Evolutionary conservation across 1,140 invertebrate species (phyloP).

Genomic region (Zaprionus capensis): DNA sequence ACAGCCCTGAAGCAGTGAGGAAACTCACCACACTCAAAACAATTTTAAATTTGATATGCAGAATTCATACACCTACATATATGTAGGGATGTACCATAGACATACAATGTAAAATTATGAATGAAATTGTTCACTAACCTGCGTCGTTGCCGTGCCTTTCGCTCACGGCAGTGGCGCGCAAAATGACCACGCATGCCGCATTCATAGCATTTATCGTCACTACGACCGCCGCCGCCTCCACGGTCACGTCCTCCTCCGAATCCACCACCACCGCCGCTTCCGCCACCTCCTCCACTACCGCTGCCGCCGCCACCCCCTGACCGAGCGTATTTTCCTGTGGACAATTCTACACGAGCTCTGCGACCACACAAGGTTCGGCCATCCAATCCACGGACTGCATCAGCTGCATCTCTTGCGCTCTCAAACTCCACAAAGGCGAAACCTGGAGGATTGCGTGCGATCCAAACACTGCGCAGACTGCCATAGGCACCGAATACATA

Average conservation of each 20-base stretch:
- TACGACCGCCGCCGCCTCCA: constrained; percentile 85
- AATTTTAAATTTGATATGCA: constrained; percentile 60
- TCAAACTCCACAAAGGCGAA: constrained; percentile 99
- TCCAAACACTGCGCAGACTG: constrained; percentile 96
- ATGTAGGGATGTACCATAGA: constrained; percentile 36
- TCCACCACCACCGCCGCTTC: constrained; percentile 86
- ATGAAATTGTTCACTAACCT: constrained; percentile 72
- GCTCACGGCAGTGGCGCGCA: constrained; percentile 91
- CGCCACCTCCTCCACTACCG: constrained; percentile 78
- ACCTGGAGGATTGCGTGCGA: constrained; percentile 95
- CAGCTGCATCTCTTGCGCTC: constrained; percentile 94
- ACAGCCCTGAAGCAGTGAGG: constrained; percentile 28
- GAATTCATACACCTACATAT: constrained; percentile 36
- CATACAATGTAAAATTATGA: constrained; percentile 52
- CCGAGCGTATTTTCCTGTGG: constrained; percentile 92
- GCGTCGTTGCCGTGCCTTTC: constrained; percentile 71
- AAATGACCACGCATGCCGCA: constrained; percentile 96
- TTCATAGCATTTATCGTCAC: constrained; percentile 93
- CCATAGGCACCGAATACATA: constrained; percentile 98
- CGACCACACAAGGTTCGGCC: constrained; percentile 94
- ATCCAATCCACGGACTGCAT: constrained; percentile 91
- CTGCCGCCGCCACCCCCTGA: constrained; percentile 85
- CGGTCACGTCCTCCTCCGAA: constrained; percentile 93
- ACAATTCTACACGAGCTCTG: constrained; percentile 95
- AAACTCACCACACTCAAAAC: constrained; percentile 55